Percentiles rank a stretch among this genome's conserved stretches.
Conservation (phyloP, 2,797 vertebrate species). For the Notolepis coatsorum region DNA sequence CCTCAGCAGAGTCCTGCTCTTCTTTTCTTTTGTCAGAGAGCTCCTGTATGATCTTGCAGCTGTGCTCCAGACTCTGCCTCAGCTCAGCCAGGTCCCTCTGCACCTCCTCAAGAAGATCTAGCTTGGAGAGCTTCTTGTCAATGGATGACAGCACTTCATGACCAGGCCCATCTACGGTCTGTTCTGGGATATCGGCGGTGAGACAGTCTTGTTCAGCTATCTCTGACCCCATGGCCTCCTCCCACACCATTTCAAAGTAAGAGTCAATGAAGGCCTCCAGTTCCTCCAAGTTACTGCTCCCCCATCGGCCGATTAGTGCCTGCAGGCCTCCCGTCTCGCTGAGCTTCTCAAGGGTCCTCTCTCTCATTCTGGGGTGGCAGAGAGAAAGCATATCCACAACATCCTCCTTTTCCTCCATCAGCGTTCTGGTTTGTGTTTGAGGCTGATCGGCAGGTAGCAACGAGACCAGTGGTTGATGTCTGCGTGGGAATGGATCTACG, state of each 20-base stretch:
- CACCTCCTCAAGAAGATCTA: conserved; percentile 74
- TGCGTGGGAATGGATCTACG: neutral
- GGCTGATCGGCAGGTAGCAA: conserved; percentile 18
- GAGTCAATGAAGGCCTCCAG: conserved; percentile 79
- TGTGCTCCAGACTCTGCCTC: conserved; percentile 54
- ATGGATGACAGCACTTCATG: conserved; percentile 61
- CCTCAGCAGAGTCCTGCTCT: neutral
- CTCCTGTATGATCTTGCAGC: conserved; percentile 54
- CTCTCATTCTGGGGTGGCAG: conserved; percentile 37
- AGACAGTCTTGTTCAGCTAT: neutral
- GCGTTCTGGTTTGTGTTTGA: neutral
- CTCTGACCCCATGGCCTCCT: conserved; percentile 48
- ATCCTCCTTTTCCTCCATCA: conserved; percentile 3
- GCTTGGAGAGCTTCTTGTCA: conserved; percentile 72
- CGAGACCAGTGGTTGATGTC: conserved; percentile 18
- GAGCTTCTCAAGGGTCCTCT: conserved; percentile 43
- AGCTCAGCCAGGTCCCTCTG: conserved; percentile 64
- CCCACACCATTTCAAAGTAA: conserved; percentile 73
- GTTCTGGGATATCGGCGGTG: neutral
- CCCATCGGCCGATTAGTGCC: conserved; percentile 67
- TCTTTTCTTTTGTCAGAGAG: conserved; percentile 29
- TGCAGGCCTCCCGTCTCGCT: conserved; percentile 53
- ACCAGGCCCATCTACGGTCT: neutral
- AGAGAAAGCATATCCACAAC: conserved; percentile 20
- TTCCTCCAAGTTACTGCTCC: conserved; percentile 70